Conservation (phyloP, 2,113 vertebrate species). For the Anhinga rufa region DNA sequence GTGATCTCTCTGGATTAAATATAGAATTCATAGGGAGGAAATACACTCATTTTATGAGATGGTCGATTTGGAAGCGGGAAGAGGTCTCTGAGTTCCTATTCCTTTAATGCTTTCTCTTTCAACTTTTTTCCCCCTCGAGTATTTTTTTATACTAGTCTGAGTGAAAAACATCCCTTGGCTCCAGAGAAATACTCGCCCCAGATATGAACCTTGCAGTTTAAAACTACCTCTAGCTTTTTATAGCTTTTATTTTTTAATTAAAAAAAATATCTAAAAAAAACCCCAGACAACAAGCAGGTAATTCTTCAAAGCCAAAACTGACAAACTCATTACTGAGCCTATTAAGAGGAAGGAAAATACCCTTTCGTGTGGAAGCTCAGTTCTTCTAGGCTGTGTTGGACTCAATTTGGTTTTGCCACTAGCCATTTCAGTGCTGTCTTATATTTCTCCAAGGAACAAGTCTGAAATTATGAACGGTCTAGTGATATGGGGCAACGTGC, state of each 20-base stretch:
- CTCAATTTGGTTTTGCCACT: slow-evolving; percentile 32
- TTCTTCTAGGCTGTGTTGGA: not conserved
- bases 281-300: not conserved
- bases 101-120: slow-evolving; percentile 61
- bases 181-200: not conserved
- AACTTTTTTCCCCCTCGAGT: slow-evolving; percentile 28
- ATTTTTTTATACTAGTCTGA: slow-evolving; percentile 53
- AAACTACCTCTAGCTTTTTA: slow-evolving; percentile 14
- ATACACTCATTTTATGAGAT: slow-evolving; percentile 39
- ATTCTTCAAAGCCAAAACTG: slow-evolving; percentile 34
- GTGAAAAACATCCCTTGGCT: slow-evolving; percentile 22
- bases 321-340: not conserved
- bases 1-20: slow-evolving; percentile 52
- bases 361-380: not conserved
- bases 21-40: slow-evolving; percentile 43
- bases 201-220: slow-evolving; percentile 26
- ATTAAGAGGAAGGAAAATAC: not conserved
- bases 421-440: not conserved
- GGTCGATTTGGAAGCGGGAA: slow-evolving; percentile 54
- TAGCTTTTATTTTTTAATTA: slow-evolving; percentile 26
- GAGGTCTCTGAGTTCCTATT: slow-evolving; percentile 55
- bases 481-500: not conserved
- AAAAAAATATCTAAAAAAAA: not conserved
- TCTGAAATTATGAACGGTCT: not conserved
- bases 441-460: slow-evolving; percentile 28